phyloP scores from a whole-genome alignment of 2,797 vertebrate genomes.

The Macroramphosus scolopax region DNA sequence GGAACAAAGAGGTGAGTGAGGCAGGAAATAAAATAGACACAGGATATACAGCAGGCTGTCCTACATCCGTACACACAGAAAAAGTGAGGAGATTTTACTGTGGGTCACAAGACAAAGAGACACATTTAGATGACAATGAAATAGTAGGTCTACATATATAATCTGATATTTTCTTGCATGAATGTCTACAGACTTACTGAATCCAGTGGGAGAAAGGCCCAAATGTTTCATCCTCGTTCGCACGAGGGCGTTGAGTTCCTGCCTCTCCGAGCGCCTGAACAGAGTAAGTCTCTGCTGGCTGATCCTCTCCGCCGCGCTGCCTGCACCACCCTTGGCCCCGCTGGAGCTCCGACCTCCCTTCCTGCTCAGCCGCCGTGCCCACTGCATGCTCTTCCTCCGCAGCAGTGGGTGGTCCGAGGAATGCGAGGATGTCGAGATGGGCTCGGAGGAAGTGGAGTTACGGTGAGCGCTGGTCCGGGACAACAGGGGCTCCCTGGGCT shows the following conservation, averaged over 20 bases:
- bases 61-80: constrained; percentile 32
- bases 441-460: constrained; percentile 83
- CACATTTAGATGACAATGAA: constrained; percentile 17
- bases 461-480: constrained; percentile 75
- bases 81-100: constrained; percentile 4
- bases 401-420: constrained; percentile 82
- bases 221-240: constrained; percentile 85
- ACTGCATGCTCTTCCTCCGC: constrained; percentile 87
- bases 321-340: constrained; percentile 75
- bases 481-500: constrained; percentile 79
- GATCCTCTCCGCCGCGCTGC: constrained; percentile 81
- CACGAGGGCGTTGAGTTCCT: constrained; percentile 84
- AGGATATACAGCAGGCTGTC: constrained; percentile 46
- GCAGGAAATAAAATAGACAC: constrained; percentile 56
- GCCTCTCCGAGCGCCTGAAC: constrained; percentile 83
- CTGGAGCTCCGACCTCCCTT: constrained; percentile 77
- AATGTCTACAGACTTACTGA: constrained; percentile 71
- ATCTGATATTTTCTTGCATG: no score
- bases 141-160: no score
- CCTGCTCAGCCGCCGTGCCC: constrained; percentile 83
- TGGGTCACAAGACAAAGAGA: constrained; percentile 28
- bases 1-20: constrained; percentile 51
- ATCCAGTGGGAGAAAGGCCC: constrained; percentile 82
- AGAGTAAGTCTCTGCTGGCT: constrained; percentile 84
- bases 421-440: constrained; percentile 76